Percentiles rank a stretch among this genome's conserved stretches.
phyloP scores from a whole-genome alignment of 1,140 invertebrate species.

The Drosophila guanche region DNA sequence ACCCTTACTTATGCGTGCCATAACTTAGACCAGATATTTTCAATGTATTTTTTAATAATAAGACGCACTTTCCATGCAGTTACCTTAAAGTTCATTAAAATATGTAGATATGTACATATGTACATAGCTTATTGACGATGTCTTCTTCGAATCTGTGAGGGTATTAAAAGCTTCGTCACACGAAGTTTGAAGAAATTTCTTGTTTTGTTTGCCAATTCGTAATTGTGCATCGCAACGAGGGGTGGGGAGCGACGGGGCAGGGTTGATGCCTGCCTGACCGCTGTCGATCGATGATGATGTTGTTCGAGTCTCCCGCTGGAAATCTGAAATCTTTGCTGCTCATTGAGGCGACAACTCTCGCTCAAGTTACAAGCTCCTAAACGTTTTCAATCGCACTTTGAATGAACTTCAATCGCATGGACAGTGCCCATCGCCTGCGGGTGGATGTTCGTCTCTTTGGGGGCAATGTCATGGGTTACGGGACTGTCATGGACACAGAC shows the following conservation, averaged over 20 bases:
- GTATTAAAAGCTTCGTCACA: no score
- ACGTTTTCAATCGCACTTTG: constrained; percentile 4
- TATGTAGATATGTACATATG: no score
- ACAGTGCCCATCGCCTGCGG: constrained; percentile 58
- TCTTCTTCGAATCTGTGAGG: no score
- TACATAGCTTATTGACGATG: no score
- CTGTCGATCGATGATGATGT: constrained; percentile 7
- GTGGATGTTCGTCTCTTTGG: constrained; percentile 67
- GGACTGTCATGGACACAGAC: not conserved
- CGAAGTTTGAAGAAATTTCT: not conserved
- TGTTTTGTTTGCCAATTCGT: constrained; percentile 23
- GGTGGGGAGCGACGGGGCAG: not conserved
- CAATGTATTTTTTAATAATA: no score
- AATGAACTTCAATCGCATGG: constrained; percentile 79
- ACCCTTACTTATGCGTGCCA: no score
- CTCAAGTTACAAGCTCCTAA: constrained; percentile 35
- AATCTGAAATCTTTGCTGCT: constrained; percentile 35
- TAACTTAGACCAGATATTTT: no score
- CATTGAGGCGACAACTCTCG: constrained; percentile 55
- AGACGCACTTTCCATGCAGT: no score
- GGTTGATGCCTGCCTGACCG: not conserved
- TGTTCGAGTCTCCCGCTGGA: constrained; percentile 23
- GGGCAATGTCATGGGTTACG: constrained; percentile 28
- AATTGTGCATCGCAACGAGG: constrained; percentile 4
- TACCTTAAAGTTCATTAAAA: no score